Conservation (phyloP, 2,888 invertebrate species). For the Octodonta nipae region DNA sequence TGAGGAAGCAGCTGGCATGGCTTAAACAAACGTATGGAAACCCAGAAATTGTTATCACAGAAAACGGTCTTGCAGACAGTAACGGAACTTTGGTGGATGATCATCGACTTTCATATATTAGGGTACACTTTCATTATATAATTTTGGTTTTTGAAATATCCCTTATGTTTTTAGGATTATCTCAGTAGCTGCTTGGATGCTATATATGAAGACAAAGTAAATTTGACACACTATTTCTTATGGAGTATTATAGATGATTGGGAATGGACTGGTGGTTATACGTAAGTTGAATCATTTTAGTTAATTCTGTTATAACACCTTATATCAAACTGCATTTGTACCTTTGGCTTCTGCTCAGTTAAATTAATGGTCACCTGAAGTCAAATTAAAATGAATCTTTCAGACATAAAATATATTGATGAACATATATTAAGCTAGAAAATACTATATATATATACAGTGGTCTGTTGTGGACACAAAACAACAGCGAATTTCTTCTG, state of each 20-base stretch:
- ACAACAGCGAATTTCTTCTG: too few relatives aligned
- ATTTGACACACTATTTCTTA: constrained; percentile 9
- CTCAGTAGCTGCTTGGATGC: constrained; percentile 13
- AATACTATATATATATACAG: too few relatives aligned
- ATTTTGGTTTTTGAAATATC: neutral
- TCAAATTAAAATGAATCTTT: too few relatives aligned
- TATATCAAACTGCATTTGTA: too few relatives aligned
- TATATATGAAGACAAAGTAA: constrained; percentile 11
- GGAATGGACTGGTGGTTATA: constrained; percentile 13
- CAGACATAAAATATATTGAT: too few relatives aligned
- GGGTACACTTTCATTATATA: neutral
- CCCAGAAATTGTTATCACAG: constrained; percentile 17
- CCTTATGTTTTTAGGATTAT: constrained; percentile 8
- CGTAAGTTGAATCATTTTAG: too few relatives aligned
- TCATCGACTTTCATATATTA: constrained; percentile 9
- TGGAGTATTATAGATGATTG: constrained; percentile 15
- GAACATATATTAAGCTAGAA: too few relatives aligned
- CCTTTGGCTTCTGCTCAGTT: too few relatives aligned
- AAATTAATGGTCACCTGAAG: too few relatives aligned
- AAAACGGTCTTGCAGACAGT: constrained; percentile 15
- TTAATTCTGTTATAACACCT: too few relatives aligned
- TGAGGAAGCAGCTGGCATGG: constrained; percentile 15
- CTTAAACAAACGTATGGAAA: constrained; percentile 14
- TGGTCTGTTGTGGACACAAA: too few relatives aligned
- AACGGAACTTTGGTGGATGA: constrained; percentile 13